A percentile compares a stretch with the other conserved stretches of the same genome.
These are phyloP conservation scores for Dunckerocampus dactyliophorus DNA, from an alignment of 2,113 vertebrate species.

Conservation along the genomic window DNA sequence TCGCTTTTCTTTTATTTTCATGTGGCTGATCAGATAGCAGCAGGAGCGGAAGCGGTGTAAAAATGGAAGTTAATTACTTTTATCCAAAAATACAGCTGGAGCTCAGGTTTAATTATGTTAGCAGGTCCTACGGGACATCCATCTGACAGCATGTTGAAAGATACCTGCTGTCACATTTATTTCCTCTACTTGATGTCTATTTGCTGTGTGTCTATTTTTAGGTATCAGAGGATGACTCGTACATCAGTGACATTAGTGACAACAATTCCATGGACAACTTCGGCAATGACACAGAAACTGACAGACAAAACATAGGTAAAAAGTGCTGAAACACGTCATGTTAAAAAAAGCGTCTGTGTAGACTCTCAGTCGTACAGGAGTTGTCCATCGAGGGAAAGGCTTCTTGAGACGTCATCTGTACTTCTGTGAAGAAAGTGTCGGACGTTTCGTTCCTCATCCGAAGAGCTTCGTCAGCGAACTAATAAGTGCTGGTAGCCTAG, in stretches of 20 bases:
- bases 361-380: too few relatives aligned
- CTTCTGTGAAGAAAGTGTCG: too few relatives aligned
- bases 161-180: constrained; percentile 21
- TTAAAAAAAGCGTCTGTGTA: too few relatives aligned
- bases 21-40: constrained; percentile 23
- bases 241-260: constrained; percentile 95
- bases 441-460: too few relatives aligned
- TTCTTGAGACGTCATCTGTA: too few relatives aligned
- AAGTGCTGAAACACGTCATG: neutral
- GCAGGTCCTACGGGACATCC: constrained; percentile 21
- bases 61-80: constrained; percentile 61
- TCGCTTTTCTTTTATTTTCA: constrained; percentile 8
- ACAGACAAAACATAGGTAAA: constrained; percentile 81
- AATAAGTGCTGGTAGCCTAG: too few relatives aligned
- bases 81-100: constrained; percentile 64
- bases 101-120: constrained; percentile 36
- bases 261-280: constrained; percentile 92
- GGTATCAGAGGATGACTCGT: constrained; percentile 94
- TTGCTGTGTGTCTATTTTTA: constrained; percentile 52
- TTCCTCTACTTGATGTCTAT: constrained; percentile 2
- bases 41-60: constrained; percentile 42
- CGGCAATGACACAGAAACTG: constrained; percentile 82
- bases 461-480: too few relatives aligned
- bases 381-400: too few relatives aligned
- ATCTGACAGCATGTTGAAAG: constrained; percentile 42